Evolutionary conservation across 2,888 invertebrate species (phyloP), one percentile per base, ranked within the genome.

Genomic region (Heliconius erato): DNA sequence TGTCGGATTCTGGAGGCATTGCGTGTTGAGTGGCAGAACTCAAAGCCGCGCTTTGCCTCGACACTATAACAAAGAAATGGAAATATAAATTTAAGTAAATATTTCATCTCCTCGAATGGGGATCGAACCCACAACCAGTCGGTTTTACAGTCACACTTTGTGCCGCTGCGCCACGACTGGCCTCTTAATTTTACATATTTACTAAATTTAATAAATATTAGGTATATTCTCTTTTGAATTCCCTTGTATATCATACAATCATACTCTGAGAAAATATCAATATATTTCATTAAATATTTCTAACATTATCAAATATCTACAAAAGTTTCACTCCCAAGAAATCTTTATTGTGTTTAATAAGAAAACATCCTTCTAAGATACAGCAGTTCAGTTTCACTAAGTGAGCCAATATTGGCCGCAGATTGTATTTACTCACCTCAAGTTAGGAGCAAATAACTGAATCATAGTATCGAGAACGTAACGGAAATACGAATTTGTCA

Each of bases 391-490:
- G 40, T 77, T 63, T 35, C 77, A 77, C 65, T 77, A 44, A 65
- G 35, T 65, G n/a, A 44, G 40, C 65, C 44, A 77, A 77, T 35
- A 65, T 65, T 77, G 65, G 12, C 65, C 40, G 35, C 77, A 77
- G 40, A 77, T 77, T 77, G 77, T 77, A n/a, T 77, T 65, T 65
- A 65, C 65, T 65, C 77, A 77, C 65, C 77, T 67, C 65, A 77
- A 77, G 77, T 77, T 77, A 63, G 63, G 65, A 40, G 77, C 54
- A 59, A 59, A 77, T 77, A 77, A 77, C 28, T 44, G 40, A 65
- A 65, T 65, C 65, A 77, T 77, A 19, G 65, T 77, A 44, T 67
- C 40, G 44, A 44, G n/a, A 77, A 19, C 65, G 65, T 63, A 44
- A 44, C 74, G 59, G 77, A 77, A 77, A 77, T 40, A 77, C 77